phyloP scores from a whole-genome alignment of 2,797 vertebrate genomes.

The Scolopax rusticola region DNA sequence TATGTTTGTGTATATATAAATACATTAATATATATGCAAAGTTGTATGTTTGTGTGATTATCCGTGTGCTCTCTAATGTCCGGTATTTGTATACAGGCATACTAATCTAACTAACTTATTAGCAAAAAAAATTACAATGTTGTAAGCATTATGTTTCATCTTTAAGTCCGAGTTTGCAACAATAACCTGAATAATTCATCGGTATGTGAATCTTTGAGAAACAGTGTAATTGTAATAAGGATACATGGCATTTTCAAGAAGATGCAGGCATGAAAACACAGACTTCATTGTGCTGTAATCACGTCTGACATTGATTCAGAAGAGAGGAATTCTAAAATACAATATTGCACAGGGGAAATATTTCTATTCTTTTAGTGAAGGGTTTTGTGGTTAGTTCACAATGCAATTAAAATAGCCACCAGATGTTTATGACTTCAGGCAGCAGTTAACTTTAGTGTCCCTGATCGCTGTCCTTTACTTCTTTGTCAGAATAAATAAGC shows the following conservation, averaged over 20 bases:
- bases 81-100: neutral
- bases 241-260: neutral
- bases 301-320: conserved; percentile 50
- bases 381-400: conserved; percentile 61
- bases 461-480: neutral
- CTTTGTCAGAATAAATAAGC: conserved; percentile 48
- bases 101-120: neutral
- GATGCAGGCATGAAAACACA: conserved; percentile 14
- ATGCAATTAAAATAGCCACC: conserved; percentile 72
- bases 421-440: conserved; percentile 74
- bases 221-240: neutral
- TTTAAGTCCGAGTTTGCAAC: neutral
- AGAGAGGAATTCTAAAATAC: conserved; percentile 62
- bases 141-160: neutral
- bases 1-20: neutral
- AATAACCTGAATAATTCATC: neutral
- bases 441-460: conserved; percentile 49
- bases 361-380: conserved; percentile 31
- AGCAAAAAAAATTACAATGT: neutral
- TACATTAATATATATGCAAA: neutral
- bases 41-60: neutral
- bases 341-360: conserved; percentile 60
- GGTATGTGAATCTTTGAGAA: neutral
- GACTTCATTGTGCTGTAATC: conserved; percentile 35
- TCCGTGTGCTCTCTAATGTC: neutral